Base-by-base conservation (phyloP, 2,888 invertebrate species). In the Drosophila melanosoma region DNA sequence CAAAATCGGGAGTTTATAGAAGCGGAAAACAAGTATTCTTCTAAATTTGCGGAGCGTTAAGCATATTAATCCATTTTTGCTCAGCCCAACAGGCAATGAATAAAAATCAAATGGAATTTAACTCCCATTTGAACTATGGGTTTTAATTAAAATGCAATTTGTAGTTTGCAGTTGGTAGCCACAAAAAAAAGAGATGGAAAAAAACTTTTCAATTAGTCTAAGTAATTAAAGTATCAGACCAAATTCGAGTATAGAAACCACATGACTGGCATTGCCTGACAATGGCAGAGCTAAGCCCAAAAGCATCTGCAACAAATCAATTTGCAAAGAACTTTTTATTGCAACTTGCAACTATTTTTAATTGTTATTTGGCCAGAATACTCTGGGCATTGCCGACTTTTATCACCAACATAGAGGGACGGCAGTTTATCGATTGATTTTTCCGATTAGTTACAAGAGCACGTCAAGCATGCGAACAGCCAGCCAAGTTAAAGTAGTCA, bases 301-400 rank as follows among this genome's bases (percentile, higher is more conserved):
- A 76, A 81, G 77, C 78, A 85, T 88, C 84, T 85, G 87, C 87
- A 83, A 82, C 87, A 83, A 89, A 89, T 85, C 87, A 88, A 88
- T 88, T 89, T 80, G 82, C 79, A 74, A 72, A 67, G 66, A 84
- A 84, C 84, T 87, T 82, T 81, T 64, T 61, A 84, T 87, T 87
- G 81, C 72, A 69, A 69, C 70, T 86, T 69, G 79, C 71, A 79
- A 78, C 81, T 74, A 86, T 88, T 85, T 84, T 79, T 83, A 82
- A 87, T 83, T 69, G 67, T 68, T 49, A 59, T 75, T 67, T 57
- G 63, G 45, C 60, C 42, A 54, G 23, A 57, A 66, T 49, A 63
- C 65, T 53, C 65, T 53, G 66, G 40, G 8, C 62, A 61, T 69
- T 69, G 58, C 57, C 32, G 48, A 69, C 70, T 51, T 52, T 12